phyloP scores from a whole-genome alignment of 2,113 vertebrate species.

The Neoarius graeffei region DNA sequence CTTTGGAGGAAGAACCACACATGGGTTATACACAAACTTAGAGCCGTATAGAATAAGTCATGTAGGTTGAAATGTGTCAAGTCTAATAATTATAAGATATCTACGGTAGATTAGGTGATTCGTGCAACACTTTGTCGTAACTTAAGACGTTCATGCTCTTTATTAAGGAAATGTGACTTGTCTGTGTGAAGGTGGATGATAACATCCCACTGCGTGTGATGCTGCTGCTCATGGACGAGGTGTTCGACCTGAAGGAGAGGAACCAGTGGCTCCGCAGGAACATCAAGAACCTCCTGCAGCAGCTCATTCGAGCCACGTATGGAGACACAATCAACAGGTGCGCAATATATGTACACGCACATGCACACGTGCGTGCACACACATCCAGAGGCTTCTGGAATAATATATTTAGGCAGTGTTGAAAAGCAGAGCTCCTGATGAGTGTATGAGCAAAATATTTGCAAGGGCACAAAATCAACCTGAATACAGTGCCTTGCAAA shows the following conservation, averaged over 20 bases:
- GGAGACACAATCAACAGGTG: conserved; percentile 98
- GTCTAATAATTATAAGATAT: neutral
- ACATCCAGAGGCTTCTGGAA: neutral
- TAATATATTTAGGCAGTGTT: no score
- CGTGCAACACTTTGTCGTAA: neutral
- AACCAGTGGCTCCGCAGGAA: conserved; percentile 98
- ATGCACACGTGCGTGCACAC: neutral
- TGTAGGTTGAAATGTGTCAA: neutral
- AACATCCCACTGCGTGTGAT: conserved; percentile 96
- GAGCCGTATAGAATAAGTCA: neutral
- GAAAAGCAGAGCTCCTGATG: no score
- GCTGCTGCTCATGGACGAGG: conserved; percentile 98
- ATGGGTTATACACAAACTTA: neutral
- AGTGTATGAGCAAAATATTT: no score
- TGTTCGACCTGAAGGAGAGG: conserved; percentile 97
- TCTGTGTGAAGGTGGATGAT: conserved; percentile 85
- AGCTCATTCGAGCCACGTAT: conserved; percentile 95
- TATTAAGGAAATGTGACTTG: neutral
- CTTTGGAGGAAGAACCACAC: neutral
- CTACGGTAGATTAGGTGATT: neutral
- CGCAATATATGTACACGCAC: neutral
- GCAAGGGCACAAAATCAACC: no score
- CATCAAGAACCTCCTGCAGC: conserved; percentile 97
- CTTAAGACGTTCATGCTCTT: neutral
- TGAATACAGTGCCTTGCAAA: no score